Evolutionary conservation across 2,797 vertebrate genomes (phyloP).

Genomic region (Nannoperca obscura): DNA sequence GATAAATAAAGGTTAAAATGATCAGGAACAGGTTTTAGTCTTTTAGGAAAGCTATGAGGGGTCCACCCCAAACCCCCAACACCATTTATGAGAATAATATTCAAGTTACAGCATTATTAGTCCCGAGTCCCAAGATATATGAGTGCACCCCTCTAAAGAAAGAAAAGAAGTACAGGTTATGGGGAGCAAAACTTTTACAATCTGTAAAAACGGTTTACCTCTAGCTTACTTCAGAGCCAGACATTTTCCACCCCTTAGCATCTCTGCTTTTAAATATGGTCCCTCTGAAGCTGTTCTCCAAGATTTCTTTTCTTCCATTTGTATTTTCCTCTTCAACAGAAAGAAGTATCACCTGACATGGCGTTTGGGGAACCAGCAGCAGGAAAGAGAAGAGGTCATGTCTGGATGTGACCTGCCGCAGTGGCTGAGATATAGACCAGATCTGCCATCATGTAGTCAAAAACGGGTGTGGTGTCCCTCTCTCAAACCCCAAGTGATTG

Average conservation of each 20-base stretch:
- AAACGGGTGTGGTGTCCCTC: slow-evolving; percentile 45
- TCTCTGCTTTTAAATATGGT: slow-evolving; percentile 69
- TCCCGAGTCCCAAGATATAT: slow-evolving; percentile 51
- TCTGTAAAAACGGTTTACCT: slow-evolving; percentile 67
- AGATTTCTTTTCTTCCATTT: slow-evolving; percentile 37
- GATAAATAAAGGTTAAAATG: neutral
- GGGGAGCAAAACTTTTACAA: slow-evolving; percentile 51
- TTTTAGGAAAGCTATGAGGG: slow-evolving; percentile 35
- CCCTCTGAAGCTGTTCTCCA: slow-evolving; percentile 61
- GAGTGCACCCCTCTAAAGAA: slow-evolving; percentile 41
- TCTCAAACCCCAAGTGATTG: slow-evolving; percentile 35
- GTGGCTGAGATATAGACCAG: slow-evolving; percentile 79
- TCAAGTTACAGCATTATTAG: slow-evolving; percentile 57
- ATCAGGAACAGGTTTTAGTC: slow-evolving; percentile 22
- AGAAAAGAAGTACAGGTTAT: slow-evolving; percentile 22
- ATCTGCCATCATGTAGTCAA: slow-evolving; percentile 49
- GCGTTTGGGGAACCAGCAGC: slow-evolving; percentile 62
- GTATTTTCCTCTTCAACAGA: slow-evolving; percentile 60
- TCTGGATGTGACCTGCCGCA: slow-evolving; percentile 73
- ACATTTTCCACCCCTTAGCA: slow-evolving; percentile 68
- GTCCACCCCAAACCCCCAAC: neutral
- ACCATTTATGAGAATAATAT: slow-evolving; percentile 40
- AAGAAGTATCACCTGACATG: slow-evolving; percentile 74
- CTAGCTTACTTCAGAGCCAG: slow-evolving; percentile 52
- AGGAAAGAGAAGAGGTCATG: slow-evolving; percentile 75